Percentiles rank a stretch among this genome's conserved stretches.
These are phyloP conservation scores for Mastacembelus armatus DNA, from an alignment of 2,797 vertebrate genomes.

Conservation along the genomic window DNA sequence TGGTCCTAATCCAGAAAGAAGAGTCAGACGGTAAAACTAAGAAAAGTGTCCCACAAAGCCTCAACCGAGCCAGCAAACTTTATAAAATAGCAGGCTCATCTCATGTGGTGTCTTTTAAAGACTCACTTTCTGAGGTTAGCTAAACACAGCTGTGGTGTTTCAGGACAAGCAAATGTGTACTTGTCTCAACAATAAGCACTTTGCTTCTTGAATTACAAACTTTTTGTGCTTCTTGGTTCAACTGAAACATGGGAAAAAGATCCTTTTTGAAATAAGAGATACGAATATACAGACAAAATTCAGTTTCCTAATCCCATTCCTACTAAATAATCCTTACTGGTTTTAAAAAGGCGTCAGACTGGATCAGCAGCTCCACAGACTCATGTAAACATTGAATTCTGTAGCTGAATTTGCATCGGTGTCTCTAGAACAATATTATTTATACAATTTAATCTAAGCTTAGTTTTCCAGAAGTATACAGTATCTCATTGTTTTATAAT, in stretches of 20 bases:
- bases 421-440: too few relatives aligned
- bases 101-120: slow-evolving; percentile 76
- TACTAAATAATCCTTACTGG: not conserved
- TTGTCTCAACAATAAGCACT: slow-evolving; percentile 79
- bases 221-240: slow-evolving; percentile 51
- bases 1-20: slow-evolving; percentile 68
- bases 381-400: not conserved
- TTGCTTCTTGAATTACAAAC: slow-evolving; percentile 67
- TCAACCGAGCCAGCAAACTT: slow-evolving; percentile 56
- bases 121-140: slow-evolving; percentile 77
- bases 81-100: slow-evolving; percentile 73
- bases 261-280: slow-evolving; percentile 41
- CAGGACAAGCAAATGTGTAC: slow-evolving; percentile 78
- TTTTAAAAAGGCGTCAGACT: slow-evolving; percentile 25
- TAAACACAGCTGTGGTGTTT: slow-evolving; percentile 83
- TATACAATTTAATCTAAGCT: too few relatives aligned
- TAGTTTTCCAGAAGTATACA: too few relatives aligned
- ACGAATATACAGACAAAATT: slow-evolving; percentile 8
- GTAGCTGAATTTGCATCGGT: not conserved
- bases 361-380: slow-evolving; percentile 12
- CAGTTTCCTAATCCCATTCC: slow-evolving; percentile 20
- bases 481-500: too few relatives aligned
- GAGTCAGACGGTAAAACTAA: slow-evolving; percentile 72
- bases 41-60: slow-evolving; percentile 79
- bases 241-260: slow-evolving; percentile 62